Conservation (phyloP, 2,888 invertebrate genomes). For the Anorthoa munda region DNA sequence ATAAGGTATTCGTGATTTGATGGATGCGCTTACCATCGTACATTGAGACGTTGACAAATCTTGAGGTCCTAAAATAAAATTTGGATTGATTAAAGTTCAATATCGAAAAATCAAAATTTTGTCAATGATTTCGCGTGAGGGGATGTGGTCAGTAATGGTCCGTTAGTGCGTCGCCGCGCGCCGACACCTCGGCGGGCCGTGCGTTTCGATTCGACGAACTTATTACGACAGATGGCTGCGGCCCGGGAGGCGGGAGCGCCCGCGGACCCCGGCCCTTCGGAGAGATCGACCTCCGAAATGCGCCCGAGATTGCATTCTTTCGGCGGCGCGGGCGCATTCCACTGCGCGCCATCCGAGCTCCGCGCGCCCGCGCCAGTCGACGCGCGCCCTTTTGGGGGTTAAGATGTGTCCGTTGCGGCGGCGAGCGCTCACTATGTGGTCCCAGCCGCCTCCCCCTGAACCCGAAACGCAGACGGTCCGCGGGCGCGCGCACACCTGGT, state of each 20-base stretch:
- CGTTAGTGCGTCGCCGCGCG: conserved; percentile 81
- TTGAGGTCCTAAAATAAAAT: conserved; percentile 15
- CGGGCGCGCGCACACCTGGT: conserved; percentile 82
- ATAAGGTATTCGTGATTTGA: not conserved
- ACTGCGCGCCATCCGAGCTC: conserved; percentile 88
- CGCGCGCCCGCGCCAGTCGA: conserved; percentile 89
- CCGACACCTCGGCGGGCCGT: conserved; percentile 84
- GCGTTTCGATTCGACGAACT: conserved; percentile 90
- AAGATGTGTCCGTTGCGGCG: conserved; percentile 90
- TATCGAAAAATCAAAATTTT: conserved; percentile 58
- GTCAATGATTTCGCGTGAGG: conserved; percentile 84
- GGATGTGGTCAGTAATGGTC: conserved; percentile 83
- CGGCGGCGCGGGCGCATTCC: conserved; percentile 91
- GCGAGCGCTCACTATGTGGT: conserved; percentile 90
- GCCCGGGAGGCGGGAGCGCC: conserved; percentile 88
- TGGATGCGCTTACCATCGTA: not conserved
- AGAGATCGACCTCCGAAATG: conserved; percentile 91
- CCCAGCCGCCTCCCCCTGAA: conserved; percentile 88
- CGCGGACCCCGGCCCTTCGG: conserved; percentile 86
- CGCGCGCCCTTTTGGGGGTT: conserved; percentile 91
- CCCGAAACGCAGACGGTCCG: conserved; percentile 79
- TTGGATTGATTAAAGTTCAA: conserved; percentile 55
- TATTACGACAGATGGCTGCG: conserved; percentile 90
- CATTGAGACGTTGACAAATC: not conserved
- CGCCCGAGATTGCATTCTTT: conserved; percentile 92